Conservation (phyloP, 2,797 vertebrate species). For the Columba guinea region DNA sequence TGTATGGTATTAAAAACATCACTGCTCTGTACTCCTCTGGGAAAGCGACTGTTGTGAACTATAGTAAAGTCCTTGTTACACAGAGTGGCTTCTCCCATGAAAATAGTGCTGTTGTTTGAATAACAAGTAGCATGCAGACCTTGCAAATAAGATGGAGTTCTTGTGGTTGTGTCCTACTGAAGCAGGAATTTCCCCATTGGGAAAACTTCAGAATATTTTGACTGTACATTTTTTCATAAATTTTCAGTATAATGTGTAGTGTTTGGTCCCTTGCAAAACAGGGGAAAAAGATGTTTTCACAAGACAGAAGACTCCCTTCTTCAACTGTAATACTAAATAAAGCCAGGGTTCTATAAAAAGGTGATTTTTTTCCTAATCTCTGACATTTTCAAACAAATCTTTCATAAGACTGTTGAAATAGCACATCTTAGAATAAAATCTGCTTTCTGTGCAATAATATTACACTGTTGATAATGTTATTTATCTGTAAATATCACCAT, state of each 20-base stretch:
- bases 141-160: not conserved
- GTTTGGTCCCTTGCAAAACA: not conserved
- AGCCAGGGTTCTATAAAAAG: not conserved
- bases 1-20: slow-evolving; percentile 26
- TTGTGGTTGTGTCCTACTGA: not conserved
- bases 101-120: not conserved
- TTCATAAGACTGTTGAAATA: not conserved
- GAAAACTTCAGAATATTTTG: not conserved
- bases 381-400: not conserved
- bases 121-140: not conserved
- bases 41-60: slow-evolving; percentile 9
- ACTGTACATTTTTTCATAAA: not conserved
- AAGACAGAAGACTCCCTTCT: not conserved
- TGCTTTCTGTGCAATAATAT: not conserved
- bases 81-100: not conserved
- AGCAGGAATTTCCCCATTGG: not conserved
- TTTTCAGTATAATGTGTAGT: not conserved
- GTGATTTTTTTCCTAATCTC: not conserved
- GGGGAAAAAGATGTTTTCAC: not conserved
- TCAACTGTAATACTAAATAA: not conserved
- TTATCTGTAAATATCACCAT: not conserved
- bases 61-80: not conserved
- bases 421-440: not conserved
- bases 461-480: not conserved
- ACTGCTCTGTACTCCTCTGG: not conserved